A percentile compares a stretch with the other conserved stretches of the same genome.
These are phyloP conservation scores for Eonycteris spelaea DNA, from an alignment of 2,113 vertebrate species.

Conservation along the genomic window DNA sequence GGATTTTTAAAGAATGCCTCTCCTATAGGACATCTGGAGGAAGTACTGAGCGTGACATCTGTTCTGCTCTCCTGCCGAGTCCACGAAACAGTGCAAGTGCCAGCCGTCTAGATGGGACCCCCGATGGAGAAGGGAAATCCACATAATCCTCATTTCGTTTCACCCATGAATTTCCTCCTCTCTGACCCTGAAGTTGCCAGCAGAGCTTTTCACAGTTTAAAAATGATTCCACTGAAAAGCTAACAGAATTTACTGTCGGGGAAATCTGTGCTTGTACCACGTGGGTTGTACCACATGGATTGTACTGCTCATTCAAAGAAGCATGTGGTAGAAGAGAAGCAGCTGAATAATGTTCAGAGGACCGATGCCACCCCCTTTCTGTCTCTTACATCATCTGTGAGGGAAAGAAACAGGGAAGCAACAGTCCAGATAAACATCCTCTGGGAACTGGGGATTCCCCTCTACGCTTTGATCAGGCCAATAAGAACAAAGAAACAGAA, in stretches of 20 bases:
- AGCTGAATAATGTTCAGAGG: neutral
- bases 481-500: neutral
- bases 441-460: neutral
- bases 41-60: neutral
- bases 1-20: slow-evolving; percentile 11
- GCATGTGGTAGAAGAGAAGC: neutral
- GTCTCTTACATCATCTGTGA: neutral
- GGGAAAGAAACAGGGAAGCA: neutral
- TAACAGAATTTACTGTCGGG: neutral
- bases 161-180: neutral
- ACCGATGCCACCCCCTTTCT: neutral
- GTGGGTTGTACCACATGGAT: no score
- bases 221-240: neutral
- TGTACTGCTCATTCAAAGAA: neutral
- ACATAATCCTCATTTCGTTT: neutral
- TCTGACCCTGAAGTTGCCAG: neutral
- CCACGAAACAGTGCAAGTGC: neutral
- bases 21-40: neutral
- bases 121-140: neutral
- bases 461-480: neutral
- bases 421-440: neutral
- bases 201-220: neutral
- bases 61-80: no score
- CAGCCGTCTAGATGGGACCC: neutral
- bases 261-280: no score